Percentiles rank a stretch among this genome's conserved stretches.
These are phyloP conservation scores for Amyelois transitella DNA, from an alignment of 1,140 invertebrate species.

Conservation along the genomic window DNA sequence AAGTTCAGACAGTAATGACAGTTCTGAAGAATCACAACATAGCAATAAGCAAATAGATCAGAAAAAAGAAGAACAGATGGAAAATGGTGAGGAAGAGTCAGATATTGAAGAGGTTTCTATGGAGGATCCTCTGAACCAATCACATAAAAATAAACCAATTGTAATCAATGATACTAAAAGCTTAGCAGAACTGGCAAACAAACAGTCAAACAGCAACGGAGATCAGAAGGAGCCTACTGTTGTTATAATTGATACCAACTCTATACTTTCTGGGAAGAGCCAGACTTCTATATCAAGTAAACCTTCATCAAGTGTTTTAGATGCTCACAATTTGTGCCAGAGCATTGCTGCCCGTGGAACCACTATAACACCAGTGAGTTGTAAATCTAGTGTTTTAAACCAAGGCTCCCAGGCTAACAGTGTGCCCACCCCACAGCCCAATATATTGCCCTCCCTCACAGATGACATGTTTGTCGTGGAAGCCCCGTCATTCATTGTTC, in stretches of 20 bases:
- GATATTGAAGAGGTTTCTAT: conserved; percentile 76
- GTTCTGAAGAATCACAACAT: conserved; percentile 75
- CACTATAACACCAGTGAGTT: conserved; percentile 70
- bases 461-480: conserved; percentile 93
- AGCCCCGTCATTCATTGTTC: conserved; percentile 92
- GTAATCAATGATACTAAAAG: conserved; percentile 78
- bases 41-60: conserved; percentile 77
- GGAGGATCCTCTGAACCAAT: conserved; percentile 79
- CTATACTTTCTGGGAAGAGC: conserved; percentile 58
- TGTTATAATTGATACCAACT: conserved; percentile 67
- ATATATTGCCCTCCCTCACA: conserved; percentile 85
- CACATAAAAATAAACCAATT: conserved; percentile 75
- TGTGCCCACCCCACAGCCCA: conserved; percentile 64
- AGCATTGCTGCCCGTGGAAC: conserved; percentile 71
- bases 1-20: conserved; percentile 62
- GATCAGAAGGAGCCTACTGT: conserved; percentile 73
- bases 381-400: conserved; percentile 35
- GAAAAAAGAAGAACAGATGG: conserved; percentile 77
- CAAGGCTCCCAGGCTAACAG: conserved; percentile 33
- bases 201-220: conserved; percentile 46
- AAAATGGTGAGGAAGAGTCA: conserved; percentile 76
- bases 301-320: conserved; percentile 32
- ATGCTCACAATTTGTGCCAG: conserved; percentile 67
- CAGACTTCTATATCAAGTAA: conserved; percentile 41
- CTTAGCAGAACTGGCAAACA: conserved; percentile 50